phyloP scores from a whole-genome alignment of 1,140 invertebrate species.

The Galleria mellonella region DNA sequence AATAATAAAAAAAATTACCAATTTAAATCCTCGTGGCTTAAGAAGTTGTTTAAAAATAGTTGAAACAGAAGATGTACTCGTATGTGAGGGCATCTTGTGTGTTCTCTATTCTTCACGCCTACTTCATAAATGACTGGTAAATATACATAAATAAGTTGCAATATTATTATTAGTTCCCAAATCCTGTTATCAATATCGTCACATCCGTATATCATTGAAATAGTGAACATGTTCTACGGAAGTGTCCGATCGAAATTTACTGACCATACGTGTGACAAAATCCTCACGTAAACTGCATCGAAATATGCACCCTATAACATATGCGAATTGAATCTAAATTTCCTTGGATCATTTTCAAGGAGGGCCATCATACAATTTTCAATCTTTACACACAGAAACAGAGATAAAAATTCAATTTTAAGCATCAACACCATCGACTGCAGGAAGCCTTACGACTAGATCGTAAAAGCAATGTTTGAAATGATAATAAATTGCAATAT shows the following conservation, averaged over 20 bases:
- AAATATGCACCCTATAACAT: too few species aligned
- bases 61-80: too few species aligned
- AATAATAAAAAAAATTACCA: too few species aligned
- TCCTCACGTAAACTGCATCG: constrained; percentile 5
- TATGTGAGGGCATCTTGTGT: too few species aligned
- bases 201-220: constrained; percentile 24
- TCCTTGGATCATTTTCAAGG: background rate
- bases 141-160: too few species aligned
- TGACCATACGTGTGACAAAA: constrained; percentile 26
- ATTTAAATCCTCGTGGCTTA: too few species aligned
- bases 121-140: too few species aligned
- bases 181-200: too few species aligned
- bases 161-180: too few species aligned
- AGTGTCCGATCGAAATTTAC: constrained; percentile 31
- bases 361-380: constrained; percentile 5
- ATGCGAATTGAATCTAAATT: too few species aligned
- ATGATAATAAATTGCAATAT: constrained; percentile 5
- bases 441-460: constrained; percentile 8
- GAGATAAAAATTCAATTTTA: constrained; percentile 9
- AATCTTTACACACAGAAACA: constrained; percentile 9
- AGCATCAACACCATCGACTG: background rate
- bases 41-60: too few species aligned
- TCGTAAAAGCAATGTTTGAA: constrained; percentile 10
- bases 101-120: too few species aligned
- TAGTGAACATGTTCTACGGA: constrained; percentile 18